Evolutionary conservation across 2,113 vertebrate genomes (phyloP), one percentile per base, ranked within the genome.

Genomic region (Myocastor coypus): DNA sequence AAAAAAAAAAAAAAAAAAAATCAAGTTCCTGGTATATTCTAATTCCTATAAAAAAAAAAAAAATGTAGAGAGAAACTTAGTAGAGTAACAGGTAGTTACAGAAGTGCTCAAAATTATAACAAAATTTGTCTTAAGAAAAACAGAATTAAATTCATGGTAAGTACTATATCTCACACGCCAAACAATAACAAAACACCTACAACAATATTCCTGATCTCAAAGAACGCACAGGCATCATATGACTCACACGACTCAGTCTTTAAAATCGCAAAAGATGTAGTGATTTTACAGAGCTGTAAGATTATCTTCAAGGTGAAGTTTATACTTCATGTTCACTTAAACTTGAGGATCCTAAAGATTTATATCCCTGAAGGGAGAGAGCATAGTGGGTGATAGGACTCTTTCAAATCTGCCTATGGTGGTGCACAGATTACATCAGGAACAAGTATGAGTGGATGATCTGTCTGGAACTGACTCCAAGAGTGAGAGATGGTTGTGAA

Each of bases 41-140:
- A 66, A 83, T 71, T 78, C 80, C 61, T 86, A 88, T 28, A 66
- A 89, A 88, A 46, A 89, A 92, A 88, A 24, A 66, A 89, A 88
- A 46, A 89, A 92, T 22, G 16, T 52, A 80, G 13, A 96, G 0
- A 95, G 7, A 97, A 90, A 34, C 26, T 59, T 61, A 90, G 55
- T 46, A 14, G 5, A 95, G 34, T 71, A 81, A 81, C 1, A 50
- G 4, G 28, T 52, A 88, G 63, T 93, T 84, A 85, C 3, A 93
- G 61, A 91, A 92, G 32, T 61, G 28, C 3, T n/a, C 37, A 77
- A 9, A 91, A 82, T 34, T 85, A 80, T 1, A 78, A 66, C 32
- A 96, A 87, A 94, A 92, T 46, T 61, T 92, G 34, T 89, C 66
- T 89, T 19, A 87, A 94, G 24, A 92, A 87, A 85, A 95, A 68